phyloP scores from a whole-genome alignment of 2,888 invertebrate species.

The Lypha dubia region DNA sequence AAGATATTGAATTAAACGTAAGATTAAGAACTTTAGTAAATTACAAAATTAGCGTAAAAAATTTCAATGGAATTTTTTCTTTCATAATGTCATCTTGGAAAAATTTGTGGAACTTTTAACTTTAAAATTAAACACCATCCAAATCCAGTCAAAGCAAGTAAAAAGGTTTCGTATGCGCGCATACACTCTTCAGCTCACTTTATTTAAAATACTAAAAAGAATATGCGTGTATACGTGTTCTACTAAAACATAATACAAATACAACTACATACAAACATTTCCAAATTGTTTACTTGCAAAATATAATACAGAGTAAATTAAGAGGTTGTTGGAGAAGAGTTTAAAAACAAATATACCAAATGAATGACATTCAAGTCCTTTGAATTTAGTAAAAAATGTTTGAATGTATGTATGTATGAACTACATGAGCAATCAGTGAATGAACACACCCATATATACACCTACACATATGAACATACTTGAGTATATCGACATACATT shows the following conservation, averaged over 20 bases:
- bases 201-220: no score
- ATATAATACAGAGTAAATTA: neutral
- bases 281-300: neutral
- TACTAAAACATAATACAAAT: neutral
- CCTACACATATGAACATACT: neutral
- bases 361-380: slow-evolving; percentile 45
- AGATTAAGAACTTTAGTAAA: no score
- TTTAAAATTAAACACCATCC: neutral
- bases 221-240: no score
- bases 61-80: neutral
- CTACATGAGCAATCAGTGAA: slow-evolving; percentile 12
- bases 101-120: neutral
- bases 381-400: slow-evolving; percentile 41
- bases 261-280: neutral
- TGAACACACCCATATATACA: neutral
- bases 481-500: neutral
- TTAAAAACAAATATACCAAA: slow-evolving; percentile 43
- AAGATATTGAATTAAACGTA: no score
- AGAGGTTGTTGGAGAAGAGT: neutral
- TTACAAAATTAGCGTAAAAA: no score
- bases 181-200: neutral
- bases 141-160: neutral
- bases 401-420: neutral
- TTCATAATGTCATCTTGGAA: neutral
- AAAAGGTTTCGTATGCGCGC: neutral